Conservation (phyloP, 64 coral and sea anemone species). For the Montipora sp. region DNA sequence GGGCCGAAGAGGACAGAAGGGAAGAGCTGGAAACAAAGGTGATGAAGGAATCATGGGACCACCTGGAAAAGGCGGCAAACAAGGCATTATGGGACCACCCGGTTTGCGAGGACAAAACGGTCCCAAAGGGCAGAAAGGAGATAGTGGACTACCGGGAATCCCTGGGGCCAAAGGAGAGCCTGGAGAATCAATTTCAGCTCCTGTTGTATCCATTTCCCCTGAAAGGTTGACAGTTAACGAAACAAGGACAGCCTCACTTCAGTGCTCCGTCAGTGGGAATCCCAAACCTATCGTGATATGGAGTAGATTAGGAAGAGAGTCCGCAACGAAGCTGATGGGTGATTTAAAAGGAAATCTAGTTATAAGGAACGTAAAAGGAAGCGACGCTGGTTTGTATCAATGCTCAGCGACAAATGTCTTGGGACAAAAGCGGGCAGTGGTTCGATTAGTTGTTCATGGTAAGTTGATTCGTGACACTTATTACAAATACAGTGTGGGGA, state of each 20-base stretch:
- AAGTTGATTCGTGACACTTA: background rate
- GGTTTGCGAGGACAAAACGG: conserved; percentile 10
- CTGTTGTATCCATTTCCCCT: conserved; percentile 14
- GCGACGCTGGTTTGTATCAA: conserved; percentile 42
- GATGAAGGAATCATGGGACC: conserved; percentile 31
- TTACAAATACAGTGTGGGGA: too few species aligned
- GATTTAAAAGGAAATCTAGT: background rate
- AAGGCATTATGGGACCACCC: conserved; percentile 16
- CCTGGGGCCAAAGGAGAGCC: conserved; percentile 65
- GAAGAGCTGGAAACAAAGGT: background rate
- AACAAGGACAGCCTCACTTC: conserved; percentile 4
- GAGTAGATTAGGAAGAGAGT: conserved; percentile 31
- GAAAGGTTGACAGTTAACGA: conserved; percentile 31
- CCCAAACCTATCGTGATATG: conserved; percentile 59
- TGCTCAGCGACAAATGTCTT: conserved; percentile 58
- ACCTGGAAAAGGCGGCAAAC: conserved; percentile 20
- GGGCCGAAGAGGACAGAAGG: conserved; percentile 34
- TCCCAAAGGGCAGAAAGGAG: conserved; percentile 36
- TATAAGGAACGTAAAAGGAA: conserved; percentile 26
- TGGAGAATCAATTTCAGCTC: conserved; percentile 24
- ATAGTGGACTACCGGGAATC: background rate
- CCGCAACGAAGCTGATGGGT: background rate
- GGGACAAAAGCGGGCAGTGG: background rate
- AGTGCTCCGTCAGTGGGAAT: conserved; percentile 69
- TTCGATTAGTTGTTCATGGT: conserved; percentile 36